phyloP scores from a whole-genome alignment of 2,888 invertebrate genomes.

The Athetis lepigone region DNA sequence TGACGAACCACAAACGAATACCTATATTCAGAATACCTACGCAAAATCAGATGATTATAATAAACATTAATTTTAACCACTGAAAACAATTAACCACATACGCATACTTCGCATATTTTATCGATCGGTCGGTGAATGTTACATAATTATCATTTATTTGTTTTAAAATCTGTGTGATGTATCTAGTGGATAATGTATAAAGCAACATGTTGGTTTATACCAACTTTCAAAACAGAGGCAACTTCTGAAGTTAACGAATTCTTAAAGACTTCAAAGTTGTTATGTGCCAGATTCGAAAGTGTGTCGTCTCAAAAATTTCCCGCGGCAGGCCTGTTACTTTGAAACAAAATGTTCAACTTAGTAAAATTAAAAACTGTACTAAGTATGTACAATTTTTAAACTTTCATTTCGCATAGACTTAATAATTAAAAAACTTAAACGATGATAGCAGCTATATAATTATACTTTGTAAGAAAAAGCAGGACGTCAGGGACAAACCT shows the following conservation, averaged over 20 bases:
- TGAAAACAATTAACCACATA: neutral
- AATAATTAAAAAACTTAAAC: slow-evolving; percentile 25
- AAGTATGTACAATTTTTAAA: no score
- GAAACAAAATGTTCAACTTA: slow-evolving; percentile 27
- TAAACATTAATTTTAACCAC: slow-evolving; percentile 1
- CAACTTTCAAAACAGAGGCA: slow-evolving; percentile 42
- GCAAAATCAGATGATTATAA: neutral
- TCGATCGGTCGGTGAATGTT: slow-evolving; percentile 1
- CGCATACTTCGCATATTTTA: neutral
- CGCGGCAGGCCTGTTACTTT: slow-evolving; percentile 32
- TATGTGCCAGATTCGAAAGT: slow-evolving; percentile 61
- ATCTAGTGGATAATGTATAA: slow-evolving; percentile 21
- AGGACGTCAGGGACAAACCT: neutral
- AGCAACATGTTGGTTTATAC: slow-evolving; percentile 10
- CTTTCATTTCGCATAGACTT: slow-evolving; percentile 8
- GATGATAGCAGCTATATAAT: neutral
- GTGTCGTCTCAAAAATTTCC: slow-evolving; percentile 38
- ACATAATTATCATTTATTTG: slow-evolving; percentile 7
- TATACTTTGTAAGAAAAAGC: neutral
- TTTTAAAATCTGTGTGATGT: neutral
- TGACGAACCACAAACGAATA: no score
- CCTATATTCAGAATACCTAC: neutral
- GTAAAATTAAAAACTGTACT: slow-evolving; percentile 22
- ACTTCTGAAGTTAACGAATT: slow-evolving; percentile 52
- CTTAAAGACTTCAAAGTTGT: slow-evolving; percentile 64